Evolutionary conservation across 1,140 invertebrate genomes (phyloP).

Genomic region (Pseudomyrmex gracilis): DNA sequence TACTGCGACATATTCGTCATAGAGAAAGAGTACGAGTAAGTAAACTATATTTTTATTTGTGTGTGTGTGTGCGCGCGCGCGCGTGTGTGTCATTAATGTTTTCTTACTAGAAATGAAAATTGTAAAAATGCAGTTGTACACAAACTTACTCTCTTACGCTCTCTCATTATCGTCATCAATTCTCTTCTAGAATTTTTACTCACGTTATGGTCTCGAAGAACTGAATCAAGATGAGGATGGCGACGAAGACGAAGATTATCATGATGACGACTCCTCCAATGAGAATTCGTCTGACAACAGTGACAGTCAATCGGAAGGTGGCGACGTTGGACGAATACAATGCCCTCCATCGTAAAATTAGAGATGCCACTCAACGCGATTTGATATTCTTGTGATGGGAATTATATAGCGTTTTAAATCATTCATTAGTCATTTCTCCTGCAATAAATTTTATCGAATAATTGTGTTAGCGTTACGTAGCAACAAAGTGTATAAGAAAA

Average conservation of each 20-base stretch:
- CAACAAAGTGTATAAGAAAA: conserved; percentile 10
- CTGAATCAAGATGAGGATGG: conserved; percentile 45
- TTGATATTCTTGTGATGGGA: conserved; percentile 23
- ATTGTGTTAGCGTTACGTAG: conserved; percentile 40
- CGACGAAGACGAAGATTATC: conserved; percentile 49
- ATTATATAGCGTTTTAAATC: conserved; percentile 20
- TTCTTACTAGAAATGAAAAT: not conserved
- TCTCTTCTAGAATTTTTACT: conserved; percentile 17
- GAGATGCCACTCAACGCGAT: conserved; percentile 18
- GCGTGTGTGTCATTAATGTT: too few species aligned
- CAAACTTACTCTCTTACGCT: too few species aligned
- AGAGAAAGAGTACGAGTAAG: conserved; percentile 77
- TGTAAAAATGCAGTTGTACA: not conserved
- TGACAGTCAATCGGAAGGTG: conserved; percentile 61
- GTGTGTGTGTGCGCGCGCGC: too few species aligned
- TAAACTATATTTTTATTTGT: conserved; percentile 22
- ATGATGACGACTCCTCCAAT: conserved; percentile 55
- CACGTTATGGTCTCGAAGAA: conserved; percentile 26
- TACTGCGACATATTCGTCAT: conserved; percentile 85
- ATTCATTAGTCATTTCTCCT: conserved; percentile 37
- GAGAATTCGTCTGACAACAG: conserved; percentile 62
- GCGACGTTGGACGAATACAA: conserved; percentile 48
- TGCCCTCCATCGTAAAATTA: conserved; percentile 60
- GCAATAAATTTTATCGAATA: conserved; percentile 35
- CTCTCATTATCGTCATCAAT: not conserved